phyloP scores from a whole-genome alignment of 2,113 vertebrate species.

The Callipepla squamata region DNA sequence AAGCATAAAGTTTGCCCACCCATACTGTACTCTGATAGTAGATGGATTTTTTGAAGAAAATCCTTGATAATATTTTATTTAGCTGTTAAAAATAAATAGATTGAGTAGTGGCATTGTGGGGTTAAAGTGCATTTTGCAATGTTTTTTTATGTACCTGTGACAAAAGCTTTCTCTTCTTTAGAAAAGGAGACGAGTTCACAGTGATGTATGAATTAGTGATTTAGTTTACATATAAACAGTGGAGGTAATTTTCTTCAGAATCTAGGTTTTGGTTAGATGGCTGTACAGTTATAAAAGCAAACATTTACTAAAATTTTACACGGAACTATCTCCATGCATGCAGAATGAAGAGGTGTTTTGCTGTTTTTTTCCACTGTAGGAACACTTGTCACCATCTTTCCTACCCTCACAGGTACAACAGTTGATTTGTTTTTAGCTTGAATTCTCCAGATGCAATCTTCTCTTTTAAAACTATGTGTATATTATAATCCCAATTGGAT shows the following conservation, averaged over 20 bases:
- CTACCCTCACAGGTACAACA: not conserved
- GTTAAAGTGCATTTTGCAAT: not conserved
- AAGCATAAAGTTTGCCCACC: not conserved
- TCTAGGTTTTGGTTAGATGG: not conserved
- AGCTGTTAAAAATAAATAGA: not conserved
- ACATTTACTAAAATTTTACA: too few relatives aligned
- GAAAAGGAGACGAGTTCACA: not conserved
- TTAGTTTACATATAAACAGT: not conserved
- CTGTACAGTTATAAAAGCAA: not conserved
- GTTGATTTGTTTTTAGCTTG: not conserved
- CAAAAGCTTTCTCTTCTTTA: not conserved
- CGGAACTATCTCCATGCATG: not conserved
- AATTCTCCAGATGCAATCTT: not conserved
- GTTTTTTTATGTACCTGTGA: not conserved
- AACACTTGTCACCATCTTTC: not conserved
- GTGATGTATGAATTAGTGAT: not conserved
- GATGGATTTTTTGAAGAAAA: not conserved
- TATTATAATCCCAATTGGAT: constrained; percentile 2
- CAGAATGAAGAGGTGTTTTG: not conserved
- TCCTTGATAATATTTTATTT: not conserved
- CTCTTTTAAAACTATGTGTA: not conserved
- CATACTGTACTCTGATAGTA: not conserved
- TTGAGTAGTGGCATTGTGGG: not conserved
- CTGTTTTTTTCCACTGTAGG: not conserved
- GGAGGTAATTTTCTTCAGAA: not conserved